phyloP scores from a whole-genome alignment of 64 coral and sea anemone species.

The Montipora capricornis region DNA sequence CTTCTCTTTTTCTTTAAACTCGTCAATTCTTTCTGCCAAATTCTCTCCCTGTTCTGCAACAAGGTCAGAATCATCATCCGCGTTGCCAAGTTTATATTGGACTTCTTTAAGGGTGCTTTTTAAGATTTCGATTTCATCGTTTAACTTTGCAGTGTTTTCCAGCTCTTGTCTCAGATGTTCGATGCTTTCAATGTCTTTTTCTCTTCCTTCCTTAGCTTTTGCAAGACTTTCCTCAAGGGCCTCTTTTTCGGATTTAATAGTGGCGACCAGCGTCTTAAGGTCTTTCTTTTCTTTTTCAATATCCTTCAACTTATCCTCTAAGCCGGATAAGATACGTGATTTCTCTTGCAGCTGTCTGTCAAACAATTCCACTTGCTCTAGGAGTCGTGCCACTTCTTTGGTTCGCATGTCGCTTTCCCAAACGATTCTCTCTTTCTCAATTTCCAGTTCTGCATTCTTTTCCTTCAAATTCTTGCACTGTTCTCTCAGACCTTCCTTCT shows the following conservation, averaged over 20 bases:
- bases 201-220: background rate
- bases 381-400: background rate
- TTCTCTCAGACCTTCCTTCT: background rate
- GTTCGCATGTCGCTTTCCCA: background rate
- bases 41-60: conserved; percentile 1
- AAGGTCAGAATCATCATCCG: conserved; percentile 1
- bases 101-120: background rate
- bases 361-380: background rate
- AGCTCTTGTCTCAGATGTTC: background rate
- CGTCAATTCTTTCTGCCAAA: background rate
- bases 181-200: background rate
- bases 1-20: background rate
- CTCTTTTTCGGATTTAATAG: conserved; percentile 9
- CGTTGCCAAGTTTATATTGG: conserved; percentile 1
- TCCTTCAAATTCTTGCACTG: conserved; percentile 9
- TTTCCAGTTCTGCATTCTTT: background rate
- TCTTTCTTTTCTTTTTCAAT: conserved; percentile 17
- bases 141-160: background rate
- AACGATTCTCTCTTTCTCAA: background rate
- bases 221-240: conserved; percentile 17
- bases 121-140: conserved; percentile 14
- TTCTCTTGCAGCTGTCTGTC: background rate
- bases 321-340: background rate
- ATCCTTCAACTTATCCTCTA: background rate
- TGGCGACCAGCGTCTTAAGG: background rate